These are phyloP conservation scores for Perithous albicinctus DNA, from an alignment of 2,888 invertebrate genomes.

Conservation along the genomic window DNA sequence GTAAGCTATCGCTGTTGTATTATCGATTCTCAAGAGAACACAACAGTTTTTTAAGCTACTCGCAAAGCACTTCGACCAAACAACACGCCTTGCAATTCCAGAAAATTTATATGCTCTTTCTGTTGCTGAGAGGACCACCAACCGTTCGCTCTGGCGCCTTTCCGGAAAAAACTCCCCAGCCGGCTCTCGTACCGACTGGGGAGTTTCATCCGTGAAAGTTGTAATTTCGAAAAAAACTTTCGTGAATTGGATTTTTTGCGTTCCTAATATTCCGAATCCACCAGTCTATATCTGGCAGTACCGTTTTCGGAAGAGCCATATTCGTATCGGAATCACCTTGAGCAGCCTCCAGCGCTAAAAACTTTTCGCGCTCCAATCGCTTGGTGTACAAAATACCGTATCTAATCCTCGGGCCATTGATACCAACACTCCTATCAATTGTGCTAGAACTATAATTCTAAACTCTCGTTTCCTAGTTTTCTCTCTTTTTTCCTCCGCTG, in stretches of 20 bases:
- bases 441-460: constrained; percentile 32
- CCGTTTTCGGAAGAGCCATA: constrained; percentile 8
- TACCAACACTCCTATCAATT: constrained; percentile 14
- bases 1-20: constrained; percentile 38
- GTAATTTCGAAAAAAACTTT: background rate
- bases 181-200: no score
- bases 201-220: constrained; percentile 49
- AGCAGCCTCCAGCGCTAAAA: constrained; percentile 1
- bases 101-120: constrained; percentile 35
- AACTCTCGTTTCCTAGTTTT: constrained; percentile 5
- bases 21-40: constrained; percentile 41
- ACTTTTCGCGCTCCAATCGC: constrained; percentile 31
- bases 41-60: background rate
- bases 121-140: constrained; percentile 26
- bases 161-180: constrained; percentile 34
- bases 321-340: constrained; percentile 2
- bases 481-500: constrained; percentile 3
- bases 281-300: constrained; percentile 26
- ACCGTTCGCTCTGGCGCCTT: constrained; percentile 15
- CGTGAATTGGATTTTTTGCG: constrained; percentile 12
- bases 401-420: constrained; percentile 21
- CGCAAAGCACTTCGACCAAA: constrained; percentile 46
- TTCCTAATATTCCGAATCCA: constrained; percentile 24
- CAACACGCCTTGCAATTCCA: constrained; percentile 36
- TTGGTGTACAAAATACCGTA: constrained; percentile 35